A percentile compares a stretch with the other conserved stretches of the same genome.
phyloP scores from a whole-genome alignment of 37 sponge, comb jelly and placozoan genomes.

The Lycopodina hypogea region DNA sequence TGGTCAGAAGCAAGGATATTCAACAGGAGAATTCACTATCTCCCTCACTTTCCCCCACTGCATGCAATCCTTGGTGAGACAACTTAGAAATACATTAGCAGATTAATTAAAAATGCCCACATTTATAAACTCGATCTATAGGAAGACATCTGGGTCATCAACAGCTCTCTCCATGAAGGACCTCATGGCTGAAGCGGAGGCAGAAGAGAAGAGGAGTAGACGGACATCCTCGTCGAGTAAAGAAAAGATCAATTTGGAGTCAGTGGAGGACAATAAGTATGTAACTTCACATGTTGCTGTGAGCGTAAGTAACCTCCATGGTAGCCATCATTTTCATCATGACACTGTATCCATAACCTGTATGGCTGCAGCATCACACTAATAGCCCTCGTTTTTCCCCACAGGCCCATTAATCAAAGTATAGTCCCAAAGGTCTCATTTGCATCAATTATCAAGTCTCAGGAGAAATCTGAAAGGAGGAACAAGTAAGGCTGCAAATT shows the following conservation, averaged over 20 bases:
- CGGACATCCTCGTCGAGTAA: background rate
- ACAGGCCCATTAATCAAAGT: too few relatives aligned
- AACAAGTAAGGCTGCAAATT: background rate
- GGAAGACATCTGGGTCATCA: constrained; percentile 7
- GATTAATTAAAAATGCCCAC: too few relatives aligned
- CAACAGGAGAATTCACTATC: constrained; percentile 1
- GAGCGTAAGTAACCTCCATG: background rate
- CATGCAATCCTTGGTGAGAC: constrained; percentile 16
- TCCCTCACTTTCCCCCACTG: background rate
- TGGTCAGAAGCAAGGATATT: background rate
- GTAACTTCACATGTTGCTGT: background rate
- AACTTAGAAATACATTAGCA: background rate
- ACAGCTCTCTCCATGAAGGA: constrained; percentile 49
- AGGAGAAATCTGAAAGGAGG: constrained; percentile 4
- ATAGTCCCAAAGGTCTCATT: constrained; percentile 59
- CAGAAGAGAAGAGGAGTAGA: constrained; percentile 18
- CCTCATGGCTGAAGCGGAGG: constrained; percentile 55
- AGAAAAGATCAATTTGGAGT: background rate
- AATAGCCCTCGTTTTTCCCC: too few relatives aligned
- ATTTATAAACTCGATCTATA: background rate
- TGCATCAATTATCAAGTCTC: constrained; percentile 45
- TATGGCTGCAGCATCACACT: too few relatives aligned
- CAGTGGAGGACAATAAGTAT: constrained; percentile 2
- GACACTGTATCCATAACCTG: too few relatives aligned
- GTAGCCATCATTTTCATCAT: too few relatives aligned